A percentile compares a stretch with the other conserved stretches of the same genome.
Evolutionary conservation across 2,797 vertebrate genomes (phyloP).

Genomic region (Acrossocheilus wenchowensis): DNA sequence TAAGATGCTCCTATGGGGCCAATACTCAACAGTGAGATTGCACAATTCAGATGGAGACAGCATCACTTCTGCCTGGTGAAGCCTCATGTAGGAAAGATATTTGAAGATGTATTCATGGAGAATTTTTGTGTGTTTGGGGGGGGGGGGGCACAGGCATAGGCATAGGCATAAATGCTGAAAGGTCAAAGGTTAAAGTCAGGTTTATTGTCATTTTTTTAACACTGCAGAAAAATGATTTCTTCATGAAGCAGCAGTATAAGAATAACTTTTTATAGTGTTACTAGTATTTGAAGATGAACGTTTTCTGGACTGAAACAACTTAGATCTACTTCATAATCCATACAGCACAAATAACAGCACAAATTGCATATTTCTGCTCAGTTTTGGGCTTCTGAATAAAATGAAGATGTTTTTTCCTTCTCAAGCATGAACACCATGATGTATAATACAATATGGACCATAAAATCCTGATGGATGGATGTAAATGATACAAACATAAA

Average conservation of each 20-base stretch:
- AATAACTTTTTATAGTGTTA: too few relatives aligned
- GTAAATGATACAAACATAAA: background rate
- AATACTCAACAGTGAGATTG: conserved; percentile 21
- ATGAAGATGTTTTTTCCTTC: background rate
- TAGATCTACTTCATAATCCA: too few relatives aligned
- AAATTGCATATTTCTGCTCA: background rate
- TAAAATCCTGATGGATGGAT: background rate
- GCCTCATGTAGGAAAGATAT: background rate
- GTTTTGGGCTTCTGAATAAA: background rate
- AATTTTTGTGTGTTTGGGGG: too few relatives aligned
- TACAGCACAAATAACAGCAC: background rate
- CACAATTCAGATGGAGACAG: conserved; percentile 23
- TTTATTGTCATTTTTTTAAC: background rate
- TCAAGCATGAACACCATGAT: background rate
- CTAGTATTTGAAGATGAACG: too few relatives aligned
- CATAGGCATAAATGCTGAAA: background rate
- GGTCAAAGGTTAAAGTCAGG: background rate
- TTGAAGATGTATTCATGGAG: background rate
- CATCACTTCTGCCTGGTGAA: conserved; percentile 2
- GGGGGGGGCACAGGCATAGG: too few relatives aligned
- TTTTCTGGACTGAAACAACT: too few relatives aligned
- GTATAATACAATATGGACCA: background rate
- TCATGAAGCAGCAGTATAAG: too few relatives aligned
- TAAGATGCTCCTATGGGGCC: conserved; percentile 27
- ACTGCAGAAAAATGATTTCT: background rate